phyloP scores from a whole-genome alignment of 2,888 invertebrate species.

The Torymus aiolomorphi region DNA sequence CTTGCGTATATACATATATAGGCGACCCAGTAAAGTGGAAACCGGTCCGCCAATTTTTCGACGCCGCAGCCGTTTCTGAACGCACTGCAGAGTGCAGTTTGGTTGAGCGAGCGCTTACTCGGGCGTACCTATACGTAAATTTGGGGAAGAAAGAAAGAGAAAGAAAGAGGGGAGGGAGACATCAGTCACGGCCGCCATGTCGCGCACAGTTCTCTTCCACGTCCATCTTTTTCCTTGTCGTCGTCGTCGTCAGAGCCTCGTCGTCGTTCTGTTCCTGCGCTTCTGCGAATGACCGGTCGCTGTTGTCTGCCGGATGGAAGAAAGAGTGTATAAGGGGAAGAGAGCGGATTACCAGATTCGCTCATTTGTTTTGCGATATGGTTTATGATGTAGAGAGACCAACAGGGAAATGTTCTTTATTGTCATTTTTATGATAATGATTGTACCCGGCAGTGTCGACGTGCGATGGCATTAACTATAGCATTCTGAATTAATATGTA shows the following conservation, averaged over 20 bases:
- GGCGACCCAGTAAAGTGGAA: conserved; percentile 57
- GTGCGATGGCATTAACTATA: too few relatives aligned
- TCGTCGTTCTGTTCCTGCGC: background rate
- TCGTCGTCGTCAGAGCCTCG: background rate
- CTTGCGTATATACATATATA: too few relatives aligned
- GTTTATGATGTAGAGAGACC: background rate
- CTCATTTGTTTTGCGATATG: conserved; percentile 6
- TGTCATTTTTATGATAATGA: background rate
- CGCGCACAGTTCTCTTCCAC: conserved; percentile 4
- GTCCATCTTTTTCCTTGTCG: conserved; percentile 41
- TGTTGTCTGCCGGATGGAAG: too few relatives aligned
- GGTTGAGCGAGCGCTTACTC: background rate
- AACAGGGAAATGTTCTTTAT: background rate
- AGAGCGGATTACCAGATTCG: conserved; percentile 15
- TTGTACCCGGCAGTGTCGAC: too few relatives aligned
- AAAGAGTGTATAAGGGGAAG: too few relatives aligned
- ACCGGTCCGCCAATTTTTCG: conserved; percentile 57
- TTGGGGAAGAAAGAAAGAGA: conserved; percentile 26
- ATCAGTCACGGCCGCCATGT: conserved; percentile 49
- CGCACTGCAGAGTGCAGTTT: conserved; percentile 28
- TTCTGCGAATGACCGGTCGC: background rate
- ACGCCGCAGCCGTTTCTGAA: conserved; percentile 52
- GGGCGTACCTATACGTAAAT: conserved; percentile 21
- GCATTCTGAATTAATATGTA: too few relatives aligned
- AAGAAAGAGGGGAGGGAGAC: conserved; percentile 37